These are phyloP conservation scores for Sussaba pulchella DNA, from an alignment of 2,888 invertebrate genomes.

Conservation along the genomic window DNA sequence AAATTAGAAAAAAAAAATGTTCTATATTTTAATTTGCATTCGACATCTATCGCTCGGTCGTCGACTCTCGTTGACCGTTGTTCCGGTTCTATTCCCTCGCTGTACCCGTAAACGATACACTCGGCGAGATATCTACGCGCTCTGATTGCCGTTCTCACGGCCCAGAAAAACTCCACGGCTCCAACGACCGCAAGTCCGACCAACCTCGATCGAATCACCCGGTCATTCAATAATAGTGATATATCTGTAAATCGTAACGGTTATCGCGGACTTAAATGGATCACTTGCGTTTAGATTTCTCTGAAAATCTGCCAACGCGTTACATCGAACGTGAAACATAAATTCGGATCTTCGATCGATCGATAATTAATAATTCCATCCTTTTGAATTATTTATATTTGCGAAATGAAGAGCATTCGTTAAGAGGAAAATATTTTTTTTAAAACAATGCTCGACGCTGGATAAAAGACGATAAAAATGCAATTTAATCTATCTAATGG, in stretches of 20 bases:
- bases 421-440: neutral
- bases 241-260: conserved; percentile 48
- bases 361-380: neutral
- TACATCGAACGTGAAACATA: neutral
- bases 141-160: conserved; percentile 66
- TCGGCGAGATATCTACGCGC: conserved; percentile 64
- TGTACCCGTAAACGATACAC: conserved; percentile 30
- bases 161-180: conserved; percentile 60
- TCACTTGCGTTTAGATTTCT: neutral
- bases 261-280: conserved; percentile 3
- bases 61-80: conserved; percentile 4
- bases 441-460: neutral
- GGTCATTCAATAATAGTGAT: conserved; percentile 22
- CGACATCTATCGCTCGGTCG: conserved; percentile 9
- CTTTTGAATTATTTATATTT: neutral
- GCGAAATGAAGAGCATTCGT: neutral
- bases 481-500: neutral
- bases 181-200: conserved; percentile 53
- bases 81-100: conserved; percentile 32
- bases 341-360: neutral
- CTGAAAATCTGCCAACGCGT: too few species aligned
- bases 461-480: neutral
- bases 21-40: neutral
- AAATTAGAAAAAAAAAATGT: too few species aligned
- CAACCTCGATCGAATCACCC: conserved; percentile 50